Percentiles rank a stretch among this genome's conserved stretches.
phyloP scores from a whole-genome alignment of 2,113 vertebrate species.

The Nyctereutes procyonoides region DNA sequence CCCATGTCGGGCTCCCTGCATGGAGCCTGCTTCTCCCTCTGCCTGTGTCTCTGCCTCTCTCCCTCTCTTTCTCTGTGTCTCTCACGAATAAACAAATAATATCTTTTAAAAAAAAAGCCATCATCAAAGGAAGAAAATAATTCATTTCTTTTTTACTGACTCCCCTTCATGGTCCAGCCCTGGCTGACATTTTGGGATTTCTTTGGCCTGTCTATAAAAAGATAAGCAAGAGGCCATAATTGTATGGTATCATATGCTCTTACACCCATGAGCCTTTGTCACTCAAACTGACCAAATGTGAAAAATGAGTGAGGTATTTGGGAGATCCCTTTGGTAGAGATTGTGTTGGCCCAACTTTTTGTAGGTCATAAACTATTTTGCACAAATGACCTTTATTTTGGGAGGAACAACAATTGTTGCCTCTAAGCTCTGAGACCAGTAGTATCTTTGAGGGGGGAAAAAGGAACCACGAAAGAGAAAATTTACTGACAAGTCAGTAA shows the following conservation, averaged over 20 bases:
- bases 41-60: too few relatives aligned
- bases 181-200: conserved; percentile 40
- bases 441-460: not conserved
- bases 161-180: conserved; percentile 35
- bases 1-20: too few relatives aligned
- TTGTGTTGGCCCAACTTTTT: conserved; percentile 61
- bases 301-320: conserved; percentile 60
- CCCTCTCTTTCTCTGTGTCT: too few relatives aligned
- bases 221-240: not conserved
- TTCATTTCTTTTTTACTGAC: conserved; percentile 63
- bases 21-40: too few relatives aligned
- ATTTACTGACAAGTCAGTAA: not conserved
- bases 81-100: too few relatives aligned
- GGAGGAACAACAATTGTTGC: not conserved
- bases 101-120: not conserved
- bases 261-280: conserved; percentile 42
- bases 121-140: conserved; percentile 69
- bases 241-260: not conserved
- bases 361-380: conserved; percentile 68
- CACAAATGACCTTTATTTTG: not conserved
- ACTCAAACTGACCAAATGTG: not conserved
- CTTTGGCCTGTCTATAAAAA: conserved; percentile 56
- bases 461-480: not conserved
- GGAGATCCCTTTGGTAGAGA: conserved; percentile 64
- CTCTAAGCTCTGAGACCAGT: not conserved